Evolutionary conservation across 2,113 vertebrate species (phyloP).

Genomic region (Otis tarda): DNA sequence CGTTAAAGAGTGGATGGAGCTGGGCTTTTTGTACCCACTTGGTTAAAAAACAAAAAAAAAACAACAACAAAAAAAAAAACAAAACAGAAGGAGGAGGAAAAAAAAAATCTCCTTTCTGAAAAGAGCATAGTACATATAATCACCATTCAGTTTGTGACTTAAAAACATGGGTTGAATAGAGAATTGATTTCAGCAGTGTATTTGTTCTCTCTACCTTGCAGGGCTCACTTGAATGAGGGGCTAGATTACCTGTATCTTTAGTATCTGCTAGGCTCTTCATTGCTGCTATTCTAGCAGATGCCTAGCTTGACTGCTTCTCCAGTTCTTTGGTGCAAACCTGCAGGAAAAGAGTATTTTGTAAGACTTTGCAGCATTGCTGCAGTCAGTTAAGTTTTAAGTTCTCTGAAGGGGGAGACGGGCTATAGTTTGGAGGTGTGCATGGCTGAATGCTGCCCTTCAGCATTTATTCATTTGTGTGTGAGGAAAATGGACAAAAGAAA

Average conservation of each 20-base stretch:
- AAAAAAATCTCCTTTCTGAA: neutral
- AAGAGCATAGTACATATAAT: neutral
- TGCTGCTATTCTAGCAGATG: constrained; percentile 11
- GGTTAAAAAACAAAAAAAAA: neutral
- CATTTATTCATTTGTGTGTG: neutral
- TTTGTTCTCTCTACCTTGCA: constrained; percentile 14
- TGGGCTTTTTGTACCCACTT: neutral
- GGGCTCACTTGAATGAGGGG: neutral
- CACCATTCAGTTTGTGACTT: neutral
- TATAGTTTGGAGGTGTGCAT: neutral
- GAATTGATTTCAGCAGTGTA: constrained; percentile 17
- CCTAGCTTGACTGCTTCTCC: constrained; percentile 1
- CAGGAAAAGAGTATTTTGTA: neutral
- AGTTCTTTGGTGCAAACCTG: neutral
- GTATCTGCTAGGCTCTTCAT: neutral
- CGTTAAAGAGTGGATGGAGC: neutral
- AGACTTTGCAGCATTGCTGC: neutral
- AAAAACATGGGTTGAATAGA: constrained; percentile 50
- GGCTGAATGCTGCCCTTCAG: neutral
- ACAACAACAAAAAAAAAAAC: neutral
- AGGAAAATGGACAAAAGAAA: neutral
- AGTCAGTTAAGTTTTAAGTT: neutral
- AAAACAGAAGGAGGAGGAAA: neutral
- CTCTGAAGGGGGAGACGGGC: neutral
- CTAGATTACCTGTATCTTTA: neutral